Percentiles rank a stretch among this genome's conserved stretches.
phyloP scores from a whole-genome alignment of 2,888 invertebrate species.

The Hedychridium roseum region DNA sequence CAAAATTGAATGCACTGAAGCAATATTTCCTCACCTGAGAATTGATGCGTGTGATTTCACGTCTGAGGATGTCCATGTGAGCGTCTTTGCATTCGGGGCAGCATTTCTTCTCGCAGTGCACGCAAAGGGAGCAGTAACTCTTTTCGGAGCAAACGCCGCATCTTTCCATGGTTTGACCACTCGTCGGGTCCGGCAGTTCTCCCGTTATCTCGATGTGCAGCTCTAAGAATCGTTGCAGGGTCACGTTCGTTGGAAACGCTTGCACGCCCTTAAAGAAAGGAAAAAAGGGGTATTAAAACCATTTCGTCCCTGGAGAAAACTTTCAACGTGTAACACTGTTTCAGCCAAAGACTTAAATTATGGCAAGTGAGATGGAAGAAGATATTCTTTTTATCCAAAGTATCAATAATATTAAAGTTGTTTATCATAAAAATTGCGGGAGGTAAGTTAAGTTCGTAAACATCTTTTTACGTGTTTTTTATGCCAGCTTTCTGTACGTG shows the following conservation, averaged over 20 bases:
- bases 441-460: no score
- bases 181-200: conserved; percentile 88
- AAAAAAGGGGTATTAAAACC: no score
- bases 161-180: conserved; percentile 91
- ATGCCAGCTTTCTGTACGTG: no score
- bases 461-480: no score
- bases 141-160: conserved; percentile 94
- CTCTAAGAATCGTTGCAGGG: conserved; percentile 92
- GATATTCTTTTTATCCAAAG: no score
- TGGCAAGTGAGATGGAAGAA: no score
- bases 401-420: no score
- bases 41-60: conserved; percentile 89
- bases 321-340: no score
- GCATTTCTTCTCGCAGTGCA: conserved; percentile 97
- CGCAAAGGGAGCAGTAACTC: conserved; percentile 86
- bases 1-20: not conserved
- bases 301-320: no score
- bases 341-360: no score
- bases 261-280: conserved; percentile 73
- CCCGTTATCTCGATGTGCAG: conserved; percentile 93
- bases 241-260: conserved; percentile 95
- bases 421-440: no score
- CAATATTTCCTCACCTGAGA: conserved; percentile 70
- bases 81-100: conserved; percentile 96
- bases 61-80: conserved; percentile 93